Evolutionary conservation across 1,140 invertebrate species (phyloP), one percentile per base, ranked within the genome.

Genomic region (Lutraria rhynchaena): DNA sequence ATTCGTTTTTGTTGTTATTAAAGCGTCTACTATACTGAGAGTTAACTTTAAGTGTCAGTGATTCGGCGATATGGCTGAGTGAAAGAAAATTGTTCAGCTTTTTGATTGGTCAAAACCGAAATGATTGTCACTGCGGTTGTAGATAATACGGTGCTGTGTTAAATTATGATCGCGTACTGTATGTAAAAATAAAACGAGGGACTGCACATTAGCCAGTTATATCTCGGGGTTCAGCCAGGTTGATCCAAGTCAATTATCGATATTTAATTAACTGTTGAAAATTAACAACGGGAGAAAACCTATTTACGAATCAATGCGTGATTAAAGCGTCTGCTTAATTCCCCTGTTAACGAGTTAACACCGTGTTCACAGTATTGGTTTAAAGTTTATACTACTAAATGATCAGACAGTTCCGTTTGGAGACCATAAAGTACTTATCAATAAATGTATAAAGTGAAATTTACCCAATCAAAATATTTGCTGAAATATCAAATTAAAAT

Each of bases 401-500:
- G n/a, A n/a, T n/a, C n/a, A n/a, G n/a, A n/a, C n/a, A n/a, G n/a
- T n/a, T n/a, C n/a, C n/a, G n/a, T n/a, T n/a, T n/a, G n/a, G n/a
- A n/a, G n/a, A n/a, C n/a, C n/a, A n/a, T n/a, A n/a, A n/a, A n/a
- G 37, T 41, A 41, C 37, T 41, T 41, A 41, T 41, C 5, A 41
- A 5, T 7, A 7, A 41, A 41, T 15, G 37, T 41, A 41, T 15
- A 41, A 41, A 41, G 37, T 67, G 63, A 27, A 67, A 67, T 46
- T 31, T 67, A 67, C 44, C 63, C 63, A 67, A 67, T 67, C 37
- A 67, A 67, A 67, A 67, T 67, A 67, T 67, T 67, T 67, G 33
- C 63, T 46, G 3, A 41, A 29, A 67, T 24, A 67, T 67, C 63
- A 67, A 67, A 67, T 67, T 67, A 29, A 49, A 46, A 67, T 41